These are phyloP conservation scores for Apis laboriosa DNA, from an alignment of 1,140 invertebrate species.

Conservation along the genomic window DNA sequence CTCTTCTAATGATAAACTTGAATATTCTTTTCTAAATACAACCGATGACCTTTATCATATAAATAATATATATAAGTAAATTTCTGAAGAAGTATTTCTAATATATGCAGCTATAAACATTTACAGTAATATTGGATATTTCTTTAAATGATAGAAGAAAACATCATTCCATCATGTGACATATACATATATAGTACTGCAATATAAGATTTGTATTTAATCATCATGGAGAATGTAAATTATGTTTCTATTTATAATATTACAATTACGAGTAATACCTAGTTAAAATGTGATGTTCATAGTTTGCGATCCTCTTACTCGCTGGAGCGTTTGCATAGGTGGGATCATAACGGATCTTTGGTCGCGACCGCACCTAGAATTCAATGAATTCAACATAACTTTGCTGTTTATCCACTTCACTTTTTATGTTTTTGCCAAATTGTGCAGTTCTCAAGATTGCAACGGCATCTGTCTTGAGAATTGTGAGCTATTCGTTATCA, in stretches of 20 bases:
- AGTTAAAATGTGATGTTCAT: constrained; percentile 11
- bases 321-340: constrained; percentile 62
- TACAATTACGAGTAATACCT: background rate
- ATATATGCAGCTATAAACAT: background rate
- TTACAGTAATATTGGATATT: background rate
- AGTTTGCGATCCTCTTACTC: constrained; percentile 52
- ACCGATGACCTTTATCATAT: background rate
- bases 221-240: background rate
- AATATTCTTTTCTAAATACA: background rate
- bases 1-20: background rate
- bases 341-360: constrained; percentile 72
- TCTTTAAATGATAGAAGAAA: background rate
- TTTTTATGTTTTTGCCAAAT: constrained; percentile 57
- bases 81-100: background rate
- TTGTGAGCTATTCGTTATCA: constrained; percentile 22
- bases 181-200: background rate
- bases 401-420: constrained; percentile 49
- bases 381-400: constrained; percentile 67
- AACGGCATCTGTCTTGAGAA: constrained; percentile 56
- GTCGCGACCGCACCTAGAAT: constrained; percentile 74
- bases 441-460: constrained; percentile 19
- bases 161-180: background rate
- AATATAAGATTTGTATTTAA: background rate
- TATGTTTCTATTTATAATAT: background rate
- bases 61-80: background rate